Base-by-base conservation (phyloP, 2,113 vertebrate species). In the Axis porcinus region DNA sequence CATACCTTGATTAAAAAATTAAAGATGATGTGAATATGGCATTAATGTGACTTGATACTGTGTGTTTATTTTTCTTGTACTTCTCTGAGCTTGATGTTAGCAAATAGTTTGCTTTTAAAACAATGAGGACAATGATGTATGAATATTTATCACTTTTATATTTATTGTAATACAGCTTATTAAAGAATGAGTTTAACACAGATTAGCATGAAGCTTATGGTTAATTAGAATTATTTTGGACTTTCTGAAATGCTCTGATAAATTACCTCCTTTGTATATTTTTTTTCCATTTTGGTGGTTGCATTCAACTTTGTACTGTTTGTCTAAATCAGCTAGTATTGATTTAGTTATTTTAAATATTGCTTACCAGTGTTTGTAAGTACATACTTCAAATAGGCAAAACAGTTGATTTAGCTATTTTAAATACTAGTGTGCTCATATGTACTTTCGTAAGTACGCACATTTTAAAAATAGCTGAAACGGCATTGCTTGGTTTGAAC, bases 381-480 rank as follows among this genome's bases (percentile, higher is more conserved):
- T 81, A 74, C 19, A 47, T 94, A 28, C n/a, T 84, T 91, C 90
- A 88, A 25, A 62, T 47, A 83, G 43, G 30, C 47, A 82, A n/a
- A 96, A 45, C 6, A 81, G 8, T 92, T 95, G n/a, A 83, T 11
- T 89, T 90, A 81, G 13, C 55, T 93, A 1, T 30, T 94, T 96
- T 93, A 81, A 83, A 76, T 90, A 74, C 8, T 83, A 95, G 43
- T 76, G 23, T 90, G 27, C 10, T 90, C 15, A 57, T 5, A 57
- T 5, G n/a, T 57, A 50, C 50, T 55, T 96, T 86, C 82, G 52
- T 97, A 92, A 96, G 81, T 86, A 33, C 0, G 67, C 10, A 12
- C 2, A 79, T 95, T 92, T 89, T 92, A 27, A 86, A 90, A 93
- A 79, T 78, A 92, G 19, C 12, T 89, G 54, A 94, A 91, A 60